Conservation (phyloP, 1,140 invertebrate species). For the Ceratitis capitata region DNA sequence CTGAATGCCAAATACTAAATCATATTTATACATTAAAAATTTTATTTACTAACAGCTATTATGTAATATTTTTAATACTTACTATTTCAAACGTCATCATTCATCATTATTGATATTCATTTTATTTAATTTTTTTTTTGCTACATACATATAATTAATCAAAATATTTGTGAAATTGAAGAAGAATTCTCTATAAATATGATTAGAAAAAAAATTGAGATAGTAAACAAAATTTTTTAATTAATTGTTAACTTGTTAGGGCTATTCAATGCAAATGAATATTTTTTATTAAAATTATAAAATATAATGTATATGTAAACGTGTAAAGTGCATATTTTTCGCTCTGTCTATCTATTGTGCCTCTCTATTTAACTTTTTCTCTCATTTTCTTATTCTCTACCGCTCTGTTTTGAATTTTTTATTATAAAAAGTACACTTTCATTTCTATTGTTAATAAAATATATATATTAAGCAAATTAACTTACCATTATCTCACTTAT, state of each 20-base stretch:
- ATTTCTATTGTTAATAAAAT: neutral
- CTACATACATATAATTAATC: neutral
- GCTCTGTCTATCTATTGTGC: constrained; percentile 2
- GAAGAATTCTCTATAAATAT: neutral
- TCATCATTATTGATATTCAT: neutral
- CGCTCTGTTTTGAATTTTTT: constrained; percentile 16
- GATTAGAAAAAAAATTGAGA: neutral
- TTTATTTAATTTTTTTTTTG: constrained; percentile 8
- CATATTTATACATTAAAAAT: constrained; percentile 66
- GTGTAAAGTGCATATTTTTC: constrained; percentile 24
- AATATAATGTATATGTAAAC: constrained; percentile 30
- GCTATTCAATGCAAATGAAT: neutral
- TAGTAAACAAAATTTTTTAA: too few species aligned
- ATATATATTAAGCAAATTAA: neutral
- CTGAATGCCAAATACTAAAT: constrained; percentile 61
- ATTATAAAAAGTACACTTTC: neutral
- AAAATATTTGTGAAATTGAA: neutral
- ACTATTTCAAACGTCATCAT: neutral
- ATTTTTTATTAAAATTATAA: constrained; percentile 9
- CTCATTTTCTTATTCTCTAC: neutral
- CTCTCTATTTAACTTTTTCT: constrained; percentile 19
- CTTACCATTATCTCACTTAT: neutral
- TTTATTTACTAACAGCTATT: constrained; percentile 36
- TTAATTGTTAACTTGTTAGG: constrained; percentile 16
- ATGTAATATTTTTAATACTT: constrained; percentile 13